phyloP scores from a whole-genome alignment of 2,888 invertebrate species.

The Caenorhabditis sulstoni region DNA sequence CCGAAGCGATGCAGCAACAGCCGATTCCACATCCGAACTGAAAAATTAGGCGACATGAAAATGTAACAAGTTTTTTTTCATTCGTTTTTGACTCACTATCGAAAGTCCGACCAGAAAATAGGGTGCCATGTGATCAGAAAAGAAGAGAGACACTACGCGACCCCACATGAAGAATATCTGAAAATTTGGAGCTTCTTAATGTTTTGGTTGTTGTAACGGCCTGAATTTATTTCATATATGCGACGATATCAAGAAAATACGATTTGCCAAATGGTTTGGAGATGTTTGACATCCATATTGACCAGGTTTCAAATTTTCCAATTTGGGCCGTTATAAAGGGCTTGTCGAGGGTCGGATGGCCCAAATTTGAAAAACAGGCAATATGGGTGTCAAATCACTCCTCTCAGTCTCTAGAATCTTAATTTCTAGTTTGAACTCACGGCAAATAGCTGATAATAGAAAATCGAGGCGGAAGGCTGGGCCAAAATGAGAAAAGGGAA shows the following conservation, averaged over 20 bases:
- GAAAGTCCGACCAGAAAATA: conserved; percentile 63
- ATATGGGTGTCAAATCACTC: too few relatives aligned
- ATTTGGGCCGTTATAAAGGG: too few relatives aligned
- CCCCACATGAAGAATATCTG: conserved; percentile 62
- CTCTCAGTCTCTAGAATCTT: not conserved
- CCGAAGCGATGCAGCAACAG: conserved; percentile 62
- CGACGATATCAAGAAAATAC: too few relatives aligned
- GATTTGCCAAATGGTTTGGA: not conserved
- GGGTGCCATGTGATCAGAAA: conserved; percentile 64
- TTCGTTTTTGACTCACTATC: conserved; percentile 45
- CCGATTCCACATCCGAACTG: conserved; percentile 65
- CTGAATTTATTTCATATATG: too few relatives aligned
- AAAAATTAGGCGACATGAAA: conserved; percentile 12
- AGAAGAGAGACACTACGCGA: conserved; percentile 45
- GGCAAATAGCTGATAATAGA: conserved; percentile 64
- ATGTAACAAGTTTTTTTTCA: not conserved
- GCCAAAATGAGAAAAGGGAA: conserved; percentile 67
- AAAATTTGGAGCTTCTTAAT: too few relatives aligned
- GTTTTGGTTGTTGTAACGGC: too few relatives aligned
- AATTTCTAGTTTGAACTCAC: conserved; percentile 9
- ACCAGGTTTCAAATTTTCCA: too few relatives aligned
- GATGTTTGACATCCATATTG: too few relatives aligned
- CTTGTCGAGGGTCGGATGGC: too few relatives aligned
- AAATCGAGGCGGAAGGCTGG: conserved; percentile 59
- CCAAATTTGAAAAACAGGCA: too few relatives aligned